Percentiles rank a stretch among this genome's conserved stretches.
These are phyloP conservation scores for Apomyelois bistriatella DNA, from an alignment of 2,888 invertebrate species.

Conservation along the genomic window DNA sequence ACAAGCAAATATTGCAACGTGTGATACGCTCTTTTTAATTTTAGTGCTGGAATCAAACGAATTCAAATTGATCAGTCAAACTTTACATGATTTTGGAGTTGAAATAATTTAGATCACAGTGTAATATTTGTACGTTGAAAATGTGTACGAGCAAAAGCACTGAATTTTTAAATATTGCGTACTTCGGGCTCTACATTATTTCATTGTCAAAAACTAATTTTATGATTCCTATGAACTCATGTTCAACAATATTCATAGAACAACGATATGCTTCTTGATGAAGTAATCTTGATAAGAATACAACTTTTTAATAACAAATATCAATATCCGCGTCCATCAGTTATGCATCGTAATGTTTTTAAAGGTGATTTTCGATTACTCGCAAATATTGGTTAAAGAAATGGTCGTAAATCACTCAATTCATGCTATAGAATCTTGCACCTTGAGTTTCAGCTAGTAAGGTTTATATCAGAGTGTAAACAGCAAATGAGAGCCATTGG, in stretches of 20 bases:
- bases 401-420: slow-evolving; percentile 45
- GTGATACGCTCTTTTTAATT: slow-evolving; percentile 11
- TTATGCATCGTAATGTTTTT: slow-evolving; percentile 51
- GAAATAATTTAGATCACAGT: too few species aligned
- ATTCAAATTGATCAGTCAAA: background rate
- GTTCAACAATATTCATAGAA: too few species aligned
- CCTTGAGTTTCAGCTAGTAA: slow-evolving; percentile 44
- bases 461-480: slow-evolving; percentile 57
- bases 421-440: slow-evolving; percentile 33
- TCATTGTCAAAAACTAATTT: too few species aligned
- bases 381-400: slow-evolving; percentile 37
- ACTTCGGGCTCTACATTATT: too few species aligned
- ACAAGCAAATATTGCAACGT: background rate
- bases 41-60: background rate
- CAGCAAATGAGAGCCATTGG: slow-evolving; percentile 64
- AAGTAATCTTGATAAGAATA: background rate
- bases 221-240: too few species aligned
- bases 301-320: slow-evolving; percentile 1
- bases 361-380: slow-evolving; percentile 72
- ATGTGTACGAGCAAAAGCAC: background rate
- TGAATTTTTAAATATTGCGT: background rate
- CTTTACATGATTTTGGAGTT: background rate
- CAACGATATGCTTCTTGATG: too few species aligned
- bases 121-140: background rate
- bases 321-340: slow-evolving; percentile 16